Conservation (phyloP, 2,888 invertebrate species). For the Quadroppia sp. region DNA sequence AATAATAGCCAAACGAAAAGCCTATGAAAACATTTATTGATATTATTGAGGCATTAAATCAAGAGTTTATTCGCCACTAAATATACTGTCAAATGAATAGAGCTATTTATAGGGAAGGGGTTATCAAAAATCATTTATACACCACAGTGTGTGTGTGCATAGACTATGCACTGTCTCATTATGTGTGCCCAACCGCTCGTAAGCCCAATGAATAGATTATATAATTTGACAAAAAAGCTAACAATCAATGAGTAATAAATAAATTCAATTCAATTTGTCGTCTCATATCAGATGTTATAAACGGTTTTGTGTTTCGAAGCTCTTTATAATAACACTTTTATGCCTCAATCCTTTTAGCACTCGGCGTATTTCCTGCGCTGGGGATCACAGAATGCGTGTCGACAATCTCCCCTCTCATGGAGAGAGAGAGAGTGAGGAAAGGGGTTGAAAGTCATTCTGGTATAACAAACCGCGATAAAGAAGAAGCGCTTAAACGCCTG, state of each 20-base stretch:
- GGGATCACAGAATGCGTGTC: not conserved
- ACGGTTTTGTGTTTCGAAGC: not conserved
- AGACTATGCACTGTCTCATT: too few relatives aligned
- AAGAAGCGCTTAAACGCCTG: conserved; percentile 24
- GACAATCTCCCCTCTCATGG: not conserved
- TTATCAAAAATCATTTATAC: not conserved
- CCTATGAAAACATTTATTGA: not conserved
- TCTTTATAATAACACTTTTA: conserved; percentile 7
- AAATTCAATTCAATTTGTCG: conserved; percentile 31
- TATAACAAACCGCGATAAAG: conserved; percentile 33
- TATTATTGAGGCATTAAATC: not conserved
- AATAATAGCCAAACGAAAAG: too few relatives aligned
- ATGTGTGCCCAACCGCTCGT: not conserved
- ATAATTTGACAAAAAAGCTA: not conserved
- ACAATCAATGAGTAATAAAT: conserved; percentile 16
- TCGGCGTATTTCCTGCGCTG: too few relatives aligned
- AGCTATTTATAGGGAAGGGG: not conserved
- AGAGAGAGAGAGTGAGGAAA: conserved; percentile 26
- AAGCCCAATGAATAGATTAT: not conserved
- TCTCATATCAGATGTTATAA: too few relatives aligned
- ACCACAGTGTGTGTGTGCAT: too few relatives aligned
- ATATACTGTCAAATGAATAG: too few relatives aligned
- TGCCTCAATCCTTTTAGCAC: conserved; percentile 21
- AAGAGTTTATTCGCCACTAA: not conserved
- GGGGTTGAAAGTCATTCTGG: conserved; percentile 31